Evolutionary conservation across 2,888 invertebrate species (phyloP), one percentile per base, ranked within the genome.

Genomic region (Eupeodes luniger): DNA sequence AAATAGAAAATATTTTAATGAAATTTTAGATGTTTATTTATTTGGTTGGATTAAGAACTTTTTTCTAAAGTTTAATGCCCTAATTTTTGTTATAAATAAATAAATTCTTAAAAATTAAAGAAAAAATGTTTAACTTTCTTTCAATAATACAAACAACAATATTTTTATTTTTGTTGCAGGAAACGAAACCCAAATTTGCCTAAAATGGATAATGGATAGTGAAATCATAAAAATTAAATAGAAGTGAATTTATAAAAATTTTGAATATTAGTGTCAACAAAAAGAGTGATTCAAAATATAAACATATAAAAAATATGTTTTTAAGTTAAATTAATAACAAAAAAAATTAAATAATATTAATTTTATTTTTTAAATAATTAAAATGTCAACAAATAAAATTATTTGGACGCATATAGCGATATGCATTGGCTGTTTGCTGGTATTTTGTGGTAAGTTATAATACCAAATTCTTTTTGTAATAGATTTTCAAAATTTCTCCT

Each of bases 391-490:
- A 16, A 67, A 79, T 72, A 80, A 77, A 76, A 76, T 72, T 49
- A 79, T 79, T 81, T 87, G 86, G 81, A 86, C 55, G 53, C 79
- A 70, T 34, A 67, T 87, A 86, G 84, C 84, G 62, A 27, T 84
- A 59, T 79, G 74, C 36, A 72, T 83, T 40, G 19, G 78, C 16
- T 57, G 86, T n/a, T 40, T 89, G 59, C 49, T 89, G 12, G 72
- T 78, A 61, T 79, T 49, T 81, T 86, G 86, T 78, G 89, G 89
- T 89, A 78, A 89, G 89, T 89, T 67, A 12, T 19, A 5, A 10
- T 5, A 7, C 7, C 7, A 19, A 4, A 57, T 57, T 16, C 5
- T 16, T 12, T 36, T 6, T 27, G 27, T 62, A 53, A 81, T 61
- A 67, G 78, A 74, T 61, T 49, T 44, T 61, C 34, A 9, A n/a